Evolutionary conservation across 2,888 invertebrate genomes (phyloP), one percentile per base, ranked within the genome.

Genomic region (Parnassius orleans): DNA sequence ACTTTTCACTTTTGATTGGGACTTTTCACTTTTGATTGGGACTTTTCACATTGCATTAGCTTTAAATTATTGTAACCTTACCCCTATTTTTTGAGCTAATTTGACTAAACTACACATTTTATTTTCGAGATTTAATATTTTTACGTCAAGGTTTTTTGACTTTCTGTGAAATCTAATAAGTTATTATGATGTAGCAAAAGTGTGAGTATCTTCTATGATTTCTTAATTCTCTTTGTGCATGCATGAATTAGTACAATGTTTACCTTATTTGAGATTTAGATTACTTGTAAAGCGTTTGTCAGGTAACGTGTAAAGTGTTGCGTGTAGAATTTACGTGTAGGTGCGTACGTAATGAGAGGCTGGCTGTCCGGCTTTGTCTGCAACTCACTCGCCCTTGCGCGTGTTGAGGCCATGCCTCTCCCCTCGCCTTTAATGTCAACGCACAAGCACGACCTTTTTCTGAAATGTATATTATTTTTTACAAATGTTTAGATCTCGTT

Each of bases 401-500:
- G 77, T 73, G 71, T 79, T 80, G 75, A 85, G 85, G 81, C 76
- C 83, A 72, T 72, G 63, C 82, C 86, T 83, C 83, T 84, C 85
- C 81, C 69, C 85, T 82, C 69, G 76, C 70, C 73, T 79, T 80
- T 83, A 86, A 83, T 83, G 83, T 83, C 83, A 85, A 81, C 74
- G 78, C 72, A 75, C 76, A 76, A 71, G 69, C 57, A 50, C 71
- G 67, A 78, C 74, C 73, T 77, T 79, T 81, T 78, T 81, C 42
- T 12, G 24, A 33, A 24, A 44, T 51, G 70, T 69, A 68, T 66
- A 65, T 58, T 44, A 61, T 73, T 75, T 73, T 24, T 76, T 72
- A 63, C 65, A 68, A 71, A 47, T 2, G 53, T 57, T 24, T 24
- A n/a, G 42, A 48, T 56, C 48, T 24, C 19, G 2, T 47, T 48